Conservation (phyloP, 2,113 vertebrate species). For the Xyrauchen texanus region DNA sequence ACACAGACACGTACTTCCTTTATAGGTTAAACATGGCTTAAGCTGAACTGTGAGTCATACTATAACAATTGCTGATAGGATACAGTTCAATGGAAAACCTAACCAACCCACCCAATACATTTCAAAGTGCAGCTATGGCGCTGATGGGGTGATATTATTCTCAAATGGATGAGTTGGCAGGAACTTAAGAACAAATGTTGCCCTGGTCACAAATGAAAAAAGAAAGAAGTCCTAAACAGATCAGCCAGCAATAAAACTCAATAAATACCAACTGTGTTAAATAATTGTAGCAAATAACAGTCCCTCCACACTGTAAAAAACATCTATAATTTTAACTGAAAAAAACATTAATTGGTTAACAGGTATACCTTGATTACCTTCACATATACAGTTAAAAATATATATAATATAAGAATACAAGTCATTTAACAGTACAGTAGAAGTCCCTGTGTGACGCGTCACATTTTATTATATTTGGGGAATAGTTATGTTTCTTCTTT, state of each 20-base stretch:
- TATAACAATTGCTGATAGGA: slow-evolving; percentile 15
- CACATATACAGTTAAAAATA: too few species aligned
- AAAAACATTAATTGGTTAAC: too few species aligned
- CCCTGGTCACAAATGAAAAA: neutral
- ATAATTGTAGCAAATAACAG: neutral
- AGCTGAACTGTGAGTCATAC: neutral
- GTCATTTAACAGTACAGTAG: too few species aligned
- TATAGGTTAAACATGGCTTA: neutral
- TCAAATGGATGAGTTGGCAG: neutral
- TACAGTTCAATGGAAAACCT: neutral
- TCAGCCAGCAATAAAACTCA: neutral
- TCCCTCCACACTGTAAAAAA: too few species aligned
- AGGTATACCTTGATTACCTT: too few species aligned
- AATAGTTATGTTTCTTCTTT: too few species aligned
- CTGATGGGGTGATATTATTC: neutral
- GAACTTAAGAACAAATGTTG: neutral
- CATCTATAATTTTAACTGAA: too few species aligned
- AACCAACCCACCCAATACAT: too few species aligned
- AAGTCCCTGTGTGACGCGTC: too few species aligned
- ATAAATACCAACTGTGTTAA: neutral
- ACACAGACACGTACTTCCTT: neutral
- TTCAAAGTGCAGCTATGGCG: neutral
- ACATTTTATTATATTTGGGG: too few species aligned
- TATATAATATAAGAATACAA: too few species aligned
- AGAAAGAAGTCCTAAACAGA: neutral